phyloP scores from a whole-genome alignment of 2,797 vertebrate genomes.

The Babyrousa celebensis region DNA sequence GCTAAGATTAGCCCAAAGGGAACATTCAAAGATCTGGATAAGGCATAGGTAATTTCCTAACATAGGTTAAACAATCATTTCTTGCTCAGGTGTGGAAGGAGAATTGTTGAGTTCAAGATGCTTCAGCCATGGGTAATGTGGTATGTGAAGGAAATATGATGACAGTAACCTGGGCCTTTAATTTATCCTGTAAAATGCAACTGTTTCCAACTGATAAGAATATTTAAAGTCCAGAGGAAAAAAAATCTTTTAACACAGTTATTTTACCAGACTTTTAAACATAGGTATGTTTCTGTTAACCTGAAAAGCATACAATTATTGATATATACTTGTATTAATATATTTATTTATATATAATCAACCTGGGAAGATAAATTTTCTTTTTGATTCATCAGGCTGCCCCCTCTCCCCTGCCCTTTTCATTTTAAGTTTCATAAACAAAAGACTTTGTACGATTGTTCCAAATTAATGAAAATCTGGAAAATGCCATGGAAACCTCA shows the following conservation, averaged over 20 bases:
- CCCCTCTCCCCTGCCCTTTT: background rate
- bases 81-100: background rate
- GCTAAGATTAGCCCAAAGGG: background rate
- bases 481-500: background rate
- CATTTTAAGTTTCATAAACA: background rate
- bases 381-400: background rate
- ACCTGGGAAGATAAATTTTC: background rate
- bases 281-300: slow-evolving; percentile 29
- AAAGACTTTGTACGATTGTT: background rate
- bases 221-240: background rate
- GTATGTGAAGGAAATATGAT: background rate
- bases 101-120: background rate
- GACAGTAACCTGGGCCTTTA: background rate
- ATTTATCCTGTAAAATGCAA: background rate
- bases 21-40: background rate
- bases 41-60: background rate
- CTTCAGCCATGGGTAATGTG: background rate
- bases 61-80: slow-evolving; percentile 19
- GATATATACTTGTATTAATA: background rate
- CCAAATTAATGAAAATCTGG: slow-evolving; percentile 6
- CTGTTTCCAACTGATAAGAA: background rate
- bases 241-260: background rate
- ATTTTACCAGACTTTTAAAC: background rate
- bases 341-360: background rate
- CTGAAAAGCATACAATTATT: background rate